Evolutionary conservation across 2,113 vertebrate species (phyloP).

Genomic region (Glareola pratincola): DNA sequence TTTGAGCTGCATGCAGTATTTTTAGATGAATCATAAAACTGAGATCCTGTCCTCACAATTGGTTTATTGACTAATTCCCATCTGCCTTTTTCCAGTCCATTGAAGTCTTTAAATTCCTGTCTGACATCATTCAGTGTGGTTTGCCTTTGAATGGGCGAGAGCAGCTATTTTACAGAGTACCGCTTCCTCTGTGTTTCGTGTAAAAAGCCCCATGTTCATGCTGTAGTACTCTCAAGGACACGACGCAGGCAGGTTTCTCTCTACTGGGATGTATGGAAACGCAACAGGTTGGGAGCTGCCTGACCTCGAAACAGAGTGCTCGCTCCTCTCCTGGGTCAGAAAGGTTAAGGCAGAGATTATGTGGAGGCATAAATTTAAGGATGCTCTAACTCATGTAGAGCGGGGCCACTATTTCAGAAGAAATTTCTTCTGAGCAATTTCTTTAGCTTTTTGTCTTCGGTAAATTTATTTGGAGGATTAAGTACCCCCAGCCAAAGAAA

Average conservation of each 20-base stretch:
- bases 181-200: not conserved
- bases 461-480: not conserved
- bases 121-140: not conserved
- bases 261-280: not conserved
- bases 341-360: not conserved
- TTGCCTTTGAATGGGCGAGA: not conserved
- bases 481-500: not conserved
- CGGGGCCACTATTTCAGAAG: not conserved
- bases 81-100: not conserved
- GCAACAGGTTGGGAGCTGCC: not conserved
- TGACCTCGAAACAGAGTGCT: not conserved
- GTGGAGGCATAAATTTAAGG: not conserved
- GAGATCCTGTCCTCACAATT: not conserved
- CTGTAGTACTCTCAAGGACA: not conserved
- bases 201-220: not conserved
- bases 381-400: not conserved
- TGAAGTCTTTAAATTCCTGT: not conserved
- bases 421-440: not conserved
- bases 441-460: not conserved
- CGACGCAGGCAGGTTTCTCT: not conserved
- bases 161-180: not conserved
- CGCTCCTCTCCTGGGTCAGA: not conserved
- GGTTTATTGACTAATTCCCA: not conserved
- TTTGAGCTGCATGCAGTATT: not conserved
- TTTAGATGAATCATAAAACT: not conserved